phyloP scores from a whole-genome alignment of 2,888 invertebrate genomes.

The Auanema freiburgensis region DNA sequence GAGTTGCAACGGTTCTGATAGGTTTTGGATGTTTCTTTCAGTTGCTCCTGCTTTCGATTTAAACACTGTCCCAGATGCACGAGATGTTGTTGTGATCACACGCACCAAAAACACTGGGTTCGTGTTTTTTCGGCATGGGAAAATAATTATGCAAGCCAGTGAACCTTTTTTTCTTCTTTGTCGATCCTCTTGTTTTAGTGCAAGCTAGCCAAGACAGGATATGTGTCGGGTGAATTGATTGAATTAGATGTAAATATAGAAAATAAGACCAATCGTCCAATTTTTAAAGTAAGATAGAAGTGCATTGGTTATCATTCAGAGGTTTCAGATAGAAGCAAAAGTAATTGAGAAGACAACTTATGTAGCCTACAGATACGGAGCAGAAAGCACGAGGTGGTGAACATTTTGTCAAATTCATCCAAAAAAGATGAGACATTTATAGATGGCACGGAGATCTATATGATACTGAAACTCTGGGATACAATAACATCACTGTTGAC shows the following conservation, averaged over 20 bases:
- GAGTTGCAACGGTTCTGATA: neutral
- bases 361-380: slow-evolving; percentile 19
- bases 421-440: too few relatives aligned
- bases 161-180: slow-evolving; percentile 1
- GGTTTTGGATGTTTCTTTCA: slow-evolving; percentile 3
- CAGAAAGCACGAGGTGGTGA: slow-evolving; percentile 11
- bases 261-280: slow-evolving; percentile 15
- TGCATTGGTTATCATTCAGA: neutral
- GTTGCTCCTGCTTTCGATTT: slow-evolving; percentile 13
- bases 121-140: slow-evolving; percentile 21
- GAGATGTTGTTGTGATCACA: slow-evolving; percentile 6
- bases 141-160: slow-evolving; percentile 5
- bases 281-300: slow-evolving; percentile 3
- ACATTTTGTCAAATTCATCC: too few relatives aligned
- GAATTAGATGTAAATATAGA: slow-evolving; percentile 8
- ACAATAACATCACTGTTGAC: slow-evolving; percentile 17
- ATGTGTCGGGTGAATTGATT: slow-evolving; percentile 15
- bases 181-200: slow-evolving; percentile 11
- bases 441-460: slow-evolving; percentile 17
- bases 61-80: slow-evolving; percentile 10
- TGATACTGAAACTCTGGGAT: slow-evolving; percentile 7
- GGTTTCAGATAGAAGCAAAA: slow-evolving; percentile 9
- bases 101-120: slow-evolving; percentile 17
- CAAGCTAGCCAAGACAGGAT: slow-evolving; percentile 14
- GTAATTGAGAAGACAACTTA: slow-evolving; percentile 17